Evolutionary conservation across 2,113 vertebrate genomes (phyloP), one percentile per base, ranked within the genome.

Genomic region (Barbus barbus): DNA sequence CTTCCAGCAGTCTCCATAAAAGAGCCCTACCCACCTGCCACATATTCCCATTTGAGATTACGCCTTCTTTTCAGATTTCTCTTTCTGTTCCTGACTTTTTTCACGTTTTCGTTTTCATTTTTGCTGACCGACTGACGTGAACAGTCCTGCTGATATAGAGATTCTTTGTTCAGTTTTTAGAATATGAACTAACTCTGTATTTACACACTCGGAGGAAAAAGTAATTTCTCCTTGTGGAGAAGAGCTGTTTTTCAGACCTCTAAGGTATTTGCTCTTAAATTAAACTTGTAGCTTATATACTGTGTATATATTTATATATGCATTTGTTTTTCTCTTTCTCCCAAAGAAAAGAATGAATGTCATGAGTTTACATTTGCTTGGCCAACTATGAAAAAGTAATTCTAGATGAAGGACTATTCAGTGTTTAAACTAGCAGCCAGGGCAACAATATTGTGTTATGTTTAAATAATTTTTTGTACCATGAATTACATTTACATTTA

Each of bases 111-210:
- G 7, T 79, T 83, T 84, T 51, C 20, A 56, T 91, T 92, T 92
- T 80, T 93, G 92, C 92, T 92, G 93, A 93, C 91, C 90, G 85
- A 86, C 85, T 81, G 48, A 61, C 78, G 31, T 69, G 81, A 89
- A 90, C 89, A 87, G 51, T 83, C 81, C 11, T 88, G 92, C 92
- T 92, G 90, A 93, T 87, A 89, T 84, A 85, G 87, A 83, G 61
- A 72, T 93, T 88, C 90, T 91, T 91, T 92, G 88, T 92, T 91
- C 89, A 56, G 61, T 82, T 73, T 86, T 76, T 84, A 72, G 84
- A 85, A 86, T 85, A 86, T 81, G 85, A 90, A 88, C 83, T 89
- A 86, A 84, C 88, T 89, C 87, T 82, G 84, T 82, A 74, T 85
- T 83, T 87, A 72, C 74, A 79, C n/a, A 56, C 44, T 36, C 22